Base-by-base conservation (phyloP, 2,113 vertebrate species). In the Megaleporinus macrocephalus region DNA sequence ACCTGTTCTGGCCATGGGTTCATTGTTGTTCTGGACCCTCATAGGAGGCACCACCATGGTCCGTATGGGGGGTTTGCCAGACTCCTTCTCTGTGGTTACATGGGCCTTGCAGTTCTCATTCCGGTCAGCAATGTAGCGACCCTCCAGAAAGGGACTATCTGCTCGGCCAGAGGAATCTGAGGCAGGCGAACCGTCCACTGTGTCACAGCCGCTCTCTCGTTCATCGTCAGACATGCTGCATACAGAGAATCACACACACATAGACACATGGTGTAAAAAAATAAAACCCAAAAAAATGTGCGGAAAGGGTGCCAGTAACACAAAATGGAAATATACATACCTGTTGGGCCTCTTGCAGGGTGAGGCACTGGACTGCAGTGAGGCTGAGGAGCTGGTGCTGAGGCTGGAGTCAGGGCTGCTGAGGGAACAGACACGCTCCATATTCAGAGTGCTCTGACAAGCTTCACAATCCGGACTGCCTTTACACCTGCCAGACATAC, bases 371-470 rank as follows among this genome's bases (percentile, higher is more conserved):
- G 96, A 98, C 83, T 96, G 96, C 41, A 93, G 95, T 0, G 97
- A 99, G 87, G 92, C 87, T 2, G 94, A 95, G 18, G 97, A 98
- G 87, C 97, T 98, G 70, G 96, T 97, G 85, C 98, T 99, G 84
- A 99, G 92, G 0, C 97, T 98, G 87, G 97, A 98, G 55, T 99
- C 97, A 0, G 98, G 97, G 86, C 98, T 99, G 88, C 97, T 99
- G 73, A 99, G 91, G 14, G 98, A 99, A 88, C 97, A 99, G 69
- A 98, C 97, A 0, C 97, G 95, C 82, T 98, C 97, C 61, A 98
- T 98, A 86, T 95, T 97, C 91, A 99, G 94, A 2, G 97, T 98
- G 91, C 95, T 98, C 91, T 96, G 96, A 92, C 98, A 99, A 4
- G 97, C 97, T 92, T 98, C 97, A 81, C 98, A 99, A 84, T 96